Conservation (phyloP, 2,113 vertebrate genomes). For the Penelope pileata region DNA sequence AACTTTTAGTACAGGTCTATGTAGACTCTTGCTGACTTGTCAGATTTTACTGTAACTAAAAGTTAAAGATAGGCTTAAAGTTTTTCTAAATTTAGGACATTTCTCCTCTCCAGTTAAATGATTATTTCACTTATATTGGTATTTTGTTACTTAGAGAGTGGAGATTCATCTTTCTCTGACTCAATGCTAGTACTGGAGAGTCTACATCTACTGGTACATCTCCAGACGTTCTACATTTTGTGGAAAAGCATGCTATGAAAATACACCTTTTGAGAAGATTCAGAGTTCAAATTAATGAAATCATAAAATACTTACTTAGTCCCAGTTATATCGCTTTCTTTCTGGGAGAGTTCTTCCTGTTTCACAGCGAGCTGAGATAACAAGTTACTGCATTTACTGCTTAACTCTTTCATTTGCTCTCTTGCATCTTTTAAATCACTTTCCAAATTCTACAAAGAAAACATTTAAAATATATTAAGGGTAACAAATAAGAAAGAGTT, state of each 20-base stretch:
- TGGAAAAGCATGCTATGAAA: background rate
- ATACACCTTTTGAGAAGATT: background rate
- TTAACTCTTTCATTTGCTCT: slow-evolving; percentile 68
- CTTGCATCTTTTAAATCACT: slow-evolving; percentile 69
- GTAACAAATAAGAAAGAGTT: background rate
- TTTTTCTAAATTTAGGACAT: background rate
- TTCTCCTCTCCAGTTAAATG: background rate
- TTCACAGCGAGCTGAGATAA: slow-evolving; percentile 73
- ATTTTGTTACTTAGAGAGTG: background rate
- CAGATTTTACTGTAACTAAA: slow-evolving; percentile 21
- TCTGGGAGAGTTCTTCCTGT: slow-evolving; percentile 72
- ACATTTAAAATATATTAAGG: background rate
- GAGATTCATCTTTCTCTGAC: background rate
- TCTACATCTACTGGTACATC: background rate
- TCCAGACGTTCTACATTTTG: background rate
- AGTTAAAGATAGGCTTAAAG: slow-evolving; percentile 6
- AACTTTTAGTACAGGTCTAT: background rate
- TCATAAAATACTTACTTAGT: slow-evolving; percentile 57
- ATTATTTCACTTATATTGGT: background rate
- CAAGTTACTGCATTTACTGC: slow-evolving; percentile 57
- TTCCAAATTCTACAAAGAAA: slow-evolving; percentile 78
- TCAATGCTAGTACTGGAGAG: background rate
- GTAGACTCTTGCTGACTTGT: background rate
- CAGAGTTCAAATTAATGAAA: background rate
- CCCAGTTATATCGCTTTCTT: slow-evolving; percentile 66